Evolutionary conservation across 2,888 invertebrate species (phyloP), one percentile per base, ranked within the genome.

Genomic region (Acleris cristana): DNA sequence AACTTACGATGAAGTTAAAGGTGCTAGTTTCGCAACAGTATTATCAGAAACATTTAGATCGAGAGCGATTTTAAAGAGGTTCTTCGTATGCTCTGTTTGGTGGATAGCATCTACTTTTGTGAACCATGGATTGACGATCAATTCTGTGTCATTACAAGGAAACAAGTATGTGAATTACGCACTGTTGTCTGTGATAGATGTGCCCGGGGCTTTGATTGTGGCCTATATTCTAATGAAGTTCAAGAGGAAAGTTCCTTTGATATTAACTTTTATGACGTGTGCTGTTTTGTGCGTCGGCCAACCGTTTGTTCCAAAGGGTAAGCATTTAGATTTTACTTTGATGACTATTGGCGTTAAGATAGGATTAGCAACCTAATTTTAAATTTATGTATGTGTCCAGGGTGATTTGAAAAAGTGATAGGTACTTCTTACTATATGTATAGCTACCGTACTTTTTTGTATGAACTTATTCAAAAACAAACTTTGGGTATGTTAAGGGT

Each of bases 141-240:
- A 96, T 78, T 95, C 96, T 0, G 96, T 96, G 0, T 93, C 95
- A 0, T 84, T 97, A 44, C 94, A 95, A 73, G 97, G 96, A 3
- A 95, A 97, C 80, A 95, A 95, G 76, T 97, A 97, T 79, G 75
- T 96, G 2, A 97, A 97, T 83, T 97, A 96, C 76, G 95, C 95
- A 4, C 76, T 95, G 23, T 92, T 94, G 1, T 82, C 93, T 0
- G 68, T 94, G 0, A 90, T 94, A 7, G 95, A 92, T 71, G 82
- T 95, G 23, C 95, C 95, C 0, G 95, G 94, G 0, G 93, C 91
- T 60, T 80, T 94, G 26, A 76, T 93, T 12, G 92, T 94, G 2
- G 94, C 93, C 72, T 89, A 93, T 64, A 79, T 95, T 23, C 82
- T 95, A 68, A 94, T 94, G 69, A 82, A 86, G 56, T 89, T 89